Evolutionary conservation across 2,888 invertebrate genomes (phyloP).

Genomic region (Choreutis nemorana): DNA sequence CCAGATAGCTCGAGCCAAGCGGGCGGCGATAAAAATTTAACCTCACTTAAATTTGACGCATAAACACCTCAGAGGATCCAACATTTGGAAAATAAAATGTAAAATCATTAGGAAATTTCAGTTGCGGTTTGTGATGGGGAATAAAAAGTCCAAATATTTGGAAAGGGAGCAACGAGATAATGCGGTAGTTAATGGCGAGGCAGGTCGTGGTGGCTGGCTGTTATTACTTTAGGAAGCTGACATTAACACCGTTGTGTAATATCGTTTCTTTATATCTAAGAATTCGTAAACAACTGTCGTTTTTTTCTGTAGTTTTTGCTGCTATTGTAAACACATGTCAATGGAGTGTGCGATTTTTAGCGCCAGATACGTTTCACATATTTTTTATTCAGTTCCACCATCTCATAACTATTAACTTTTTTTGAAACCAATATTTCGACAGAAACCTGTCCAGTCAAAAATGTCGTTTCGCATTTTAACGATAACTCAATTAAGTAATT

Average conservation of each 20-base stretch:
- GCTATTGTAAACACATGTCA: no score
- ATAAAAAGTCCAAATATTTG: conserved; percentile 47
- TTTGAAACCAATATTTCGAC: no score
- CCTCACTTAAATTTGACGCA: not conserved
- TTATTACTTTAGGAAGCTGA: conserved; percentile 32
- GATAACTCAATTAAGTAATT: no score
- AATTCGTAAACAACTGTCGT: no score
- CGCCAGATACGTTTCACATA: no score
- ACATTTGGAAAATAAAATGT: not conserved
- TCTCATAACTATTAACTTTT: no score
- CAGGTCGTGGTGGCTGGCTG: conserved; percentile 36
- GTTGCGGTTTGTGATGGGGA: conserved; percentile 16
- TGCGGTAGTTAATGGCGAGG: conserved; percentile 41
- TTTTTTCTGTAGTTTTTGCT: no score
- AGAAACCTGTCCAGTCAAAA: no score
- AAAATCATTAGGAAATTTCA: not conserved
- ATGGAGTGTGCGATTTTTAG: no score
- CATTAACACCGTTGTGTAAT: conserved; percentile 19
- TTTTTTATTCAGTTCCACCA: no score
- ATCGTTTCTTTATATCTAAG: not conserved
- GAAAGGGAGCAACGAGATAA: conserved; percentile 42
- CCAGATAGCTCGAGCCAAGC: conserved; percentile 7
- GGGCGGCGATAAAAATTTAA: conserved; percentile 3
- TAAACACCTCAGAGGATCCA: no score
- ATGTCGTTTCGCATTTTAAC: no score